Evolutionary conservation across 1,140 invertebrate genomes (phyloP).

Genomic region (Cardiocondyla obscurior): DNA sequence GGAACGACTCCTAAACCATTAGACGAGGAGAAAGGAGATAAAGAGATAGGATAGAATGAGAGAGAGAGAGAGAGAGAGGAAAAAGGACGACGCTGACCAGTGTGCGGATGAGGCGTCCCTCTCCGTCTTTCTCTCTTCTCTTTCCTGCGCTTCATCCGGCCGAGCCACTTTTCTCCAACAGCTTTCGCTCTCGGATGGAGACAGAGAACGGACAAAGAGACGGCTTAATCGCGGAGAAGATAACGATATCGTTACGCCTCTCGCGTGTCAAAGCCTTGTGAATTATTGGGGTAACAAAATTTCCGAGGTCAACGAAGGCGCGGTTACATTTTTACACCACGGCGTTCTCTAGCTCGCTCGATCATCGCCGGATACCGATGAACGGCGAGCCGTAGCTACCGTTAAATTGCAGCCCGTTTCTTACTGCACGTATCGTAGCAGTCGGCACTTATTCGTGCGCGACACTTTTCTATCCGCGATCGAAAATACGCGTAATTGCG

Average conservation of each 20-base stretch:
- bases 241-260: slow-evolving; percentile 57
- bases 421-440: too few relatives aligned
- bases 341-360: neutral
- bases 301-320: slow-evolving; percentile 46
- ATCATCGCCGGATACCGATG: neutral
- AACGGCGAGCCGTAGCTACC: neutral
- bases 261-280: slow-evolving; percentile 47
- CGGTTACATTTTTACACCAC: slow-evolving; percentile 43
- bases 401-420: neutral
- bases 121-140: slow-evolving; percentile 53
- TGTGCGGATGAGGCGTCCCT: slow-evolving; percentile 42
- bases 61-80: slow-evolving; percentile 28
- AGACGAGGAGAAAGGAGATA: slow-evolving; percentile 64
- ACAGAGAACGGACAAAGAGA: slow-evolving; percentile 51
- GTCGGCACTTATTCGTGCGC: too few relatives aligned
- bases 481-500: too few relatives aligned
- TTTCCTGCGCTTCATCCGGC: slow-evolving; percentile 38
- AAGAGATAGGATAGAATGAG: neutral
- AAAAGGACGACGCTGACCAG: slow-evolving; percentile 43
- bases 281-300: slow-evolving; percentile 48
- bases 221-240: slow-evolving; percentile 68
- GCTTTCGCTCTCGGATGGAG: slow-evolving; percentile 48
- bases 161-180: slow-evolving; percentile 32
- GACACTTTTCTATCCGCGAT: too few relatives aligned
- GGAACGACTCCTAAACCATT: slow-evolving; percentile 81